phyloP scores from a whole-genome alignment of 2,888 invertebrate species.

The Oeneis ivallda region DNA sequence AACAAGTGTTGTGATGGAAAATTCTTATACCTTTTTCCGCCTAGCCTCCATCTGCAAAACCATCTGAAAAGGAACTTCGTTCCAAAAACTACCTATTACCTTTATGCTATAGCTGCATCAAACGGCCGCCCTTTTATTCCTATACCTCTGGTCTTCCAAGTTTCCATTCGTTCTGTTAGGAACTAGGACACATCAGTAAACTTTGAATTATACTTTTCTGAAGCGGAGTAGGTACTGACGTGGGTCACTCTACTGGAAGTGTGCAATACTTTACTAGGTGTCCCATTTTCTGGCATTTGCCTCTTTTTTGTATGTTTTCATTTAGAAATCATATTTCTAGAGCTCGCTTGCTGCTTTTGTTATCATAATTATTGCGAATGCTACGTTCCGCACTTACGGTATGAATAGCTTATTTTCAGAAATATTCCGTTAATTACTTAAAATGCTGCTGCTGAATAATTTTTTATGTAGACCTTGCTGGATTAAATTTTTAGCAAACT shows the following conservation, averaged over 20 bases:
- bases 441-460: conserved; percentile 5
- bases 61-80: too few relatives aligned
- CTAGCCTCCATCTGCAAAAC: too few relatives aligned
- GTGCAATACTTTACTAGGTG: conserved; percentile 58
- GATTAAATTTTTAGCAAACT: background rate
- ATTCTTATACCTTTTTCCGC: too few relatives aligned
- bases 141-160: conserved; percentile 44
- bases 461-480: conserved; percentile 11
- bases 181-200: conserved; percentile 32
- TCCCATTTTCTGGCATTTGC: conserved; percentile 63
- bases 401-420: conserved; percentile 30
- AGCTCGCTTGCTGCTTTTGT: conserved; percentile 50
- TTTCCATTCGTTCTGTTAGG: conserved; percentile 40
- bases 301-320: conserved; percentile 56
- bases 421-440: conserved; percentile 32
- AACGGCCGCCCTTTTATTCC: conserved; percentile 50
- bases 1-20: too few relatives aligned
- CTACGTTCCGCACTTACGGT: conserved; percentile 26
- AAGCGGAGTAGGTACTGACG: conserved; percentile 41
- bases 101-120: conserved; percentile 35
- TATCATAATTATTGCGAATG: conserved; percentile 53
- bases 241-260: conserved; percentile 47
- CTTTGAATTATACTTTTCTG: conserved; percentile 30
- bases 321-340: conserved; percentile 54
- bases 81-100: conserved; percentile 39